These are phyloP conservation scores for Disparrhopalites patrizii DNA, from an alignment of 2,888 invertebrate species.

Conservation along the genomic window DNA sequence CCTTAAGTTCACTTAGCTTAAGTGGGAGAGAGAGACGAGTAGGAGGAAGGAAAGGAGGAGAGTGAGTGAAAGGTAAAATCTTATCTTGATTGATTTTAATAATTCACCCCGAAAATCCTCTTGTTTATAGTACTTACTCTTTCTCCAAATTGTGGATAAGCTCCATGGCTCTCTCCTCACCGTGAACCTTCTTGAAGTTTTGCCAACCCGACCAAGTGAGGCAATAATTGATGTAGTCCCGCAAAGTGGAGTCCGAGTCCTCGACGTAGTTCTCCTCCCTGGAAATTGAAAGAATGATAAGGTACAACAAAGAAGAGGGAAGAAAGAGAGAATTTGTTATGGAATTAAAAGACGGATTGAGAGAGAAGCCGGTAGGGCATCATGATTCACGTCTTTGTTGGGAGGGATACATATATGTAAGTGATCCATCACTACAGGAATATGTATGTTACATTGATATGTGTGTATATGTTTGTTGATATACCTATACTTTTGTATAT, in stretches of 20 bases:
- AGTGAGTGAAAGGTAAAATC: too few species aligned
- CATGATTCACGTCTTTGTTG: too few species aligned
- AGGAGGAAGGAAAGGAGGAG: too few species aligned
- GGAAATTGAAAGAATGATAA: too few species aligned
- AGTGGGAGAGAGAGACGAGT: too few species aligned
- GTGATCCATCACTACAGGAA: neutral
- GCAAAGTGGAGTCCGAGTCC: slow-evolving; percentile 48
- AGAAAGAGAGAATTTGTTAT: too few species aligned
- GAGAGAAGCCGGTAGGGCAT: too few species aligned
- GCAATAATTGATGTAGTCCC: slow-evolving; percentile 50
- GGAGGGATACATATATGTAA: too few species aligned
- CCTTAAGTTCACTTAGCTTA: too few species aligned
- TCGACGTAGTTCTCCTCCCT: slow-evolving; percentile 49
- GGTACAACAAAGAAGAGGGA: too few species aligned
- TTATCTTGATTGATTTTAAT: neutral
- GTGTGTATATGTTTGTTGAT: too few species aligned
- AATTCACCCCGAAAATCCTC: neutral
- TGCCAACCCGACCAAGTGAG: slow-evolving; percentile 51
- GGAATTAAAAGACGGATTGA: too few species aligned
- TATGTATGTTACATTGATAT: neutral
- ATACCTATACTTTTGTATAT: slow-evolving; percentile 3
- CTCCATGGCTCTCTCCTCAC: slow-evolving; percentile 47
- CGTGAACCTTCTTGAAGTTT: slow-evolving; percentile 49
- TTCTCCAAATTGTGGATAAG: slow-evolving; percentile 49
- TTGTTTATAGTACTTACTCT: slow-evolving; percentile 39